phyloP scores from a whole-genome alignment of 2,797 vertebrate genomes.

The Peromyscus nudipes region DNA sequence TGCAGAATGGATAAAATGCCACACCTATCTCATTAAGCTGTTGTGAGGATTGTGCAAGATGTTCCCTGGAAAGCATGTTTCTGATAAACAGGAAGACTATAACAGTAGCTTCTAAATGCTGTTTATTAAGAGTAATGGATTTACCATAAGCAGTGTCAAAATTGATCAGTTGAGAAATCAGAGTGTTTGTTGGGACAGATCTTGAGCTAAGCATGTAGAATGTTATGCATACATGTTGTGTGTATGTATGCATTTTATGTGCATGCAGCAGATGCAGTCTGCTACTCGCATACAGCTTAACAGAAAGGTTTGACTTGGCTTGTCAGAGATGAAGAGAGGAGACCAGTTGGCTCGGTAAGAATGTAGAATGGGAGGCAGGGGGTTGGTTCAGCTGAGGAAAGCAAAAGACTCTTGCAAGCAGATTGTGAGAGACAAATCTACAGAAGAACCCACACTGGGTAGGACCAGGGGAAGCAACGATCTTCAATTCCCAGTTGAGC shows the following conservation, averaged over 20 bases:
- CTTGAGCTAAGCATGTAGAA: background rate
- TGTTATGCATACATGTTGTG: background rate
- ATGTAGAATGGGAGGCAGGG: background rate
- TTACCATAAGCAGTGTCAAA: background rate
- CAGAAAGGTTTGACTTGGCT: background rate
- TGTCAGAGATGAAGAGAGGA: background rate
- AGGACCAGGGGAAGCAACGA: background rate
- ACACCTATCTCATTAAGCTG: background rate
- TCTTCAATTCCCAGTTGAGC: background rate
- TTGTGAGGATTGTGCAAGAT: background rate
- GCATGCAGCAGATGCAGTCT: background rate
- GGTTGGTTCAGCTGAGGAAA: background rate
- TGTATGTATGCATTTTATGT: background rate
- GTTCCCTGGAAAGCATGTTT: background rate
- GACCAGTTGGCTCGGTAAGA: background rate
- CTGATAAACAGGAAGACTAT: background rate
- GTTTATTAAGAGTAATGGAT: background rate
- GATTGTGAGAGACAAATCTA: background rate
- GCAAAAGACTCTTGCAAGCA: background rate
- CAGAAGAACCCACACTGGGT: background rate
- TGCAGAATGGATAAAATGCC: background rate
- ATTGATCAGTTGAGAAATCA: background rate
- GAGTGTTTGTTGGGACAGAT: background rate
- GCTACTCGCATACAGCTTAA: background rate
- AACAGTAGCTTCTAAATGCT: background rate